Base-by-base conservation (phyloP, 2,888 invertebrate species). In the Euplexia lucipara region DNA sequence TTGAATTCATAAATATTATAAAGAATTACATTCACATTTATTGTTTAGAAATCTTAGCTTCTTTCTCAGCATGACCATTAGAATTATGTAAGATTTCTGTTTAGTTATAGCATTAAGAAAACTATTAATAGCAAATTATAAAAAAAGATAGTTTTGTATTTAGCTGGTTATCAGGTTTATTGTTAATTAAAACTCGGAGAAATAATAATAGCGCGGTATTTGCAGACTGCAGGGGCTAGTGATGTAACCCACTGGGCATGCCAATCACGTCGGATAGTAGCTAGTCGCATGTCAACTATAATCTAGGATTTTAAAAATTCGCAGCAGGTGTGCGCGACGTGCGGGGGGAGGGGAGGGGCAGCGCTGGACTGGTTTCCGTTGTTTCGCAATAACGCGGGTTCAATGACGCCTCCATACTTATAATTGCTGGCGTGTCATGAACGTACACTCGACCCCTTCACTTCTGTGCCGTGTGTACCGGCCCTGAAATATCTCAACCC, bases 271-370 rank as follows among this genome's bases (percentile, higher is more conserved):
- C 84, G 81, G 68, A 63, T 83, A 75, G 83, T 79, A 88, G 85
- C 86, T 89, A 86, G 88, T 86, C 88, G 93, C 93, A 93, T 94
- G 91, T 92, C 89, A 93, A 93, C 90, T 91, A 93, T 93, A 87
- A 94, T 94, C 94, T 93, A 95, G 93, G 93, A 93, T 91, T 94
- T 92, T 94, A 91, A 92, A 93, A 92, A 95, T 94, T 94, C 95
- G 92, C 91, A 88, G 91, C 94, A 95, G 94, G 95, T 94, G 92
- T 89, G 82, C 63, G 83, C 66, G 60, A 58, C 45, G 81, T 53
- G 75, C 52, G 79, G 61, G 69, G 74, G 81, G 73, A 66, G 72
- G 60, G 79, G 74, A 26, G 57, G 56, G 66, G 74, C 70, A 74
- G 68, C 83, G 82, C 87, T 92, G 93, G 91, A 93, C 94, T 93